phyloP scores from a whole-genome alignment of 2,888 invertebrate species.

The Drosophila testacea region DNA sequence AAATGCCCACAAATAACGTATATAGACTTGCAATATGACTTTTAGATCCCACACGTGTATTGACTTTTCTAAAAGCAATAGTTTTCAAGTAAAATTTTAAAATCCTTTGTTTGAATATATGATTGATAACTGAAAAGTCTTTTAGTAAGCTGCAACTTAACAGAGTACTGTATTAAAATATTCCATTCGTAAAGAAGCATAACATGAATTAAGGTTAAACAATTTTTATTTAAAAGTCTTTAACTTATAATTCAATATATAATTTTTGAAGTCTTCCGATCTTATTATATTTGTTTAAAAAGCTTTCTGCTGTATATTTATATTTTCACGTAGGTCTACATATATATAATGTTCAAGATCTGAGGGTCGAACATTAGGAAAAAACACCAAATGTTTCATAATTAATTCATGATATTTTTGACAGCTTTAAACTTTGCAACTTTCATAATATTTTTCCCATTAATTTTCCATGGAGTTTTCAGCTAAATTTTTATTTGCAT shows the following conservation, averaged over 20 bases:
- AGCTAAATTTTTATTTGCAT: slow-evolving; percentile 31
- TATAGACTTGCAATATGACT: slow-evolving; percentile 21
- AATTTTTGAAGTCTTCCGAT: no score
- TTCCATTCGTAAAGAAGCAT: neutral
- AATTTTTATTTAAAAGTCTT: neutral
- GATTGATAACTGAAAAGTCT: slow-evolving; percentile 3
- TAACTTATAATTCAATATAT: no score
- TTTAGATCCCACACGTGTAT: slow-evolving; percentile 33
- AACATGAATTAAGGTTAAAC: neutral
- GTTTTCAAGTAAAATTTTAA: slow-evolving; percentile 33
- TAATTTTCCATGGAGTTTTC: slow-evolving; percentile 26
- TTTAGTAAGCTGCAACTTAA: neutral
- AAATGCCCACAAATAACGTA: slow-evolving; percentile 51
- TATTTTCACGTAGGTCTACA: no score
- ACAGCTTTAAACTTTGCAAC: neutral
- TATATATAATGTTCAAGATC: no score
- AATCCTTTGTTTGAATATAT: slow-evolving; percentile 14
- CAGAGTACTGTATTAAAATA: neutral
- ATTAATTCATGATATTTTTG: neutral
- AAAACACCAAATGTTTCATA: neutral
- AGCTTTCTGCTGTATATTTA: no score
- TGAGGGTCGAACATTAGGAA: no score
- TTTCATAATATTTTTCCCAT: slow-evolving; percentile 24
- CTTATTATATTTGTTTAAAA: no score
- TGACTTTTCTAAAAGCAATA: slow-evolving; percentile 42